phyloP scores from a whole-genome alignment of 1,140 invertebrate genomes.

The Diabrotica undecimpunctata region DNA sequence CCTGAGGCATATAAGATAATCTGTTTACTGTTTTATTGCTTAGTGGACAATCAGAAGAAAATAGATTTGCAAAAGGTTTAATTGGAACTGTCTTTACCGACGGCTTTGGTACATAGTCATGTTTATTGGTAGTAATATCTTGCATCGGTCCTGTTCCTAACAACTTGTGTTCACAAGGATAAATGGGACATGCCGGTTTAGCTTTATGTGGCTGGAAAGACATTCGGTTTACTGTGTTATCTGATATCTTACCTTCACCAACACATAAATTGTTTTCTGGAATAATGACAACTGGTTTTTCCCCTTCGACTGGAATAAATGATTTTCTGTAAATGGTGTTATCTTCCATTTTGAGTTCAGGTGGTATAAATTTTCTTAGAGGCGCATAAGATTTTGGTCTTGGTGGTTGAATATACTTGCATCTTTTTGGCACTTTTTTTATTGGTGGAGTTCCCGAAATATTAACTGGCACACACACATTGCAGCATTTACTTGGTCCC shows the following conservation, averaged over 20 bases:
- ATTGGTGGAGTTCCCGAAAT: slow-evolving; percentile 19
- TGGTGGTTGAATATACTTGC: slow-evolving; percentile 59
- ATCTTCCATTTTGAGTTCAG: slow-evolving; percentile 52
- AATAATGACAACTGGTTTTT: slow-evolving; percentile 42
- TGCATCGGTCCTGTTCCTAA: slow-evolving; percentile 65
- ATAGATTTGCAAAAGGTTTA: slow-evolving; percentile 48
- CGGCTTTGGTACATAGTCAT: slow-evolving; percentile 68
- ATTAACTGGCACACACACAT: slow-evolving; percentile 35
- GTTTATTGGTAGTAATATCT: slow-evolving; percentile 65
- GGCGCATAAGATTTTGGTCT: slow-evolving; percentile 53
- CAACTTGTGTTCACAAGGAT: slow-evolving; percentile 44
- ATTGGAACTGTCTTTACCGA: slow-evolving; percentile 45
- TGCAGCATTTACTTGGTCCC: slow-evolving; percentile 27
- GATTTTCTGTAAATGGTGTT: slow-evolving; percentile 58
- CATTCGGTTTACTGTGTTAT: slow-evolving; percentile 56
- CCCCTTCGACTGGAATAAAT: slow-evolving; percentile 50
- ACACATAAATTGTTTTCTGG: slow-evolving; percentile 46
- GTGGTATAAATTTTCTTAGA: slow-evolving; percentile 50
- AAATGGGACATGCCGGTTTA: slow-evolving; percentile 42
- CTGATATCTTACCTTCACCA: slow-evolving; percentile 47
- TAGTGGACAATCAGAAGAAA: slow-evolving; percentile 44
- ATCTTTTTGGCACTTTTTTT: slow-evolving; percentile 36
- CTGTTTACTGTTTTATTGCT: slow-evolving; percentile 52
- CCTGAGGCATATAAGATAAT: slow-evolving; percentile 53
- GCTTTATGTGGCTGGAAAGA: slow-evolving; percentile 54